Conservation (phyloP, 2,113 vertebrate genomes). For the Xenopus borealis region DNA sequence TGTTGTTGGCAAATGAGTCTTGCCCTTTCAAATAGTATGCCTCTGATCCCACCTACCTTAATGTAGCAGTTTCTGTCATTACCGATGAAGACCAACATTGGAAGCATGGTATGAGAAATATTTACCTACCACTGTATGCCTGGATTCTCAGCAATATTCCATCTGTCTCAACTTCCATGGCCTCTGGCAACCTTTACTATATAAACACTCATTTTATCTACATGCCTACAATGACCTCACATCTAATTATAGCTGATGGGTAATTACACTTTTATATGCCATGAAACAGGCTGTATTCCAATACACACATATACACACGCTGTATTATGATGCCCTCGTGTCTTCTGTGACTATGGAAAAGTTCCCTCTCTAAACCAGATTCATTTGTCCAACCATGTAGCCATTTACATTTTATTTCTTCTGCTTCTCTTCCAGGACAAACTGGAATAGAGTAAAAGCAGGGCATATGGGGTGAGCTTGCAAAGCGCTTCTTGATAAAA, state of each 20-base stretch:
- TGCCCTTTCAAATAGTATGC: no score
- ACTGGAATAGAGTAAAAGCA: constrained; percentile 11
- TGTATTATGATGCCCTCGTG: background rate
- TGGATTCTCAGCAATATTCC: constrained; percentile 10
- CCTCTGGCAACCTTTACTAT: constrained; percentile 16
- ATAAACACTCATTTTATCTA: constrained; percentile 12
- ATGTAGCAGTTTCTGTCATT: background rate
- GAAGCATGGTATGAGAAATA: no score
- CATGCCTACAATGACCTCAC: background rate
- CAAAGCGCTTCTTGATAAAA: constrained; percentile 32
- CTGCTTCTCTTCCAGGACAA: constrained; percentile 16
- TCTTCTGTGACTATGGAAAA: background rate
- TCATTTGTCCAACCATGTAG: constrained; percentile 7
- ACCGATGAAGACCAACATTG: no score
- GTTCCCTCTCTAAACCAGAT: background rate
- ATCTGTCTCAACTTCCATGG: constrained; percentile 22
- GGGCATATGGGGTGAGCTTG: constrained; percentile 14
- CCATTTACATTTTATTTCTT: background rate
- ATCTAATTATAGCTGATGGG: background rate
- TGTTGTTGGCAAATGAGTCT: no score
- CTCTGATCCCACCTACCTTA: background rate
- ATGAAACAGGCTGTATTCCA: background rate
- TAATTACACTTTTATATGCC: background rate
- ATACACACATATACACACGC: background rate
- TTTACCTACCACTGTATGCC: background rate